Evolutionary conservation across 1,140 invertebrate species (phyloP).

Genomic region (Cyclina sinensis): DNA sequence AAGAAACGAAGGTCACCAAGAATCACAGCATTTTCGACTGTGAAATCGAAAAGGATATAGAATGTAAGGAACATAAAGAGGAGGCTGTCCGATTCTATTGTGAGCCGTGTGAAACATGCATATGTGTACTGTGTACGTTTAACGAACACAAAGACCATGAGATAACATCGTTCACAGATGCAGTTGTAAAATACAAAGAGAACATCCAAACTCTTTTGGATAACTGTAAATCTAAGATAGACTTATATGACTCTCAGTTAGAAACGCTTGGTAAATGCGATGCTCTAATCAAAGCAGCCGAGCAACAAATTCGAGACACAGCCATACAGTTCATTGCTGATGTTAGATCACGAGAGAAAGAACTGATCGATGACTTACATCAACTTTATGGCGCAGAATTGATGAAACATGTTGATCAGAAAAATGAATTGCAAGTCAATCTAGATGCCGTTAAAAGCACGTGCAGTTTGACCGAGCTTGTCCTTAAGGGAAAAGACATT

Average conservation of each 20-base stretch:
- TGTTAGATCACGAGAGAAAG: slow-evolving; percentile 84
- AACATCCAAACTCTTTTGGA: slow-evolving; percentile 83
- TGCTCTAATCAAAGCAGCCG: slow-evolving; percentile 82
- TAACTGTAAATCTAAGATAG: slow-evolving; percentile 84
- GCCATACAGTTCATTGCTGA: slow-evolving; percentile 85
- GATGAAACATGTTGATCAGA: slow-evolving; percentile 84
- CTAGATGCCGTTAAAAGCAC: slow-evolving; percentile 86
- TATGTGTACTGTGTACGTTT: slow-evolving; percentile 87
- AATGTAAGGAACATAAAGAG: slow-evolving; percentile 86
- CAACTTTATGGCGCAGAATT: slow-evolving; percentile 84
- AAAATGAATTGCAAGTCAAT: slow-evolving; percentile 84
- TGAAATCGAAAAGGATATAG: slow-evolving; percentile 87
- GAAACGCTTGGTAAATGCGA: slow-evolving; percentile 82
- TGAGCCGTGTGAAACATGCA: slow-evolving; percentile 86
- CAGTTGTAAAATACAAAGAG: slow-evolving; percentile 86
- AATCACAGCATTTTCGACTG: slow-evolving; percentile 87
- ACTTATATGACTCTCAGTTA: slow-evolving; percentile 83
- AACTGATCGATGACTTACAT: slow-evolving; percentile 86
- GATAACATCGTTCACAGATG: slow-evolving; percentile 86
- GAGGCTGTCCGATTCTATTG: slow-evolving; percentile 87
- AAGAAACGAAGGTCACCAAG: slow-evolving; percentile 86
- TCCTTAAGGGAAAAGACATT: slow-evolving; percentile 87
- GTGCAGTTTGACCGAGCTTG: slow-evolving; percentile 86
- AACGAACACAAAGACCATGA: slow-evolving; percentile 87
- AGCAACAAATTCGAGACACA: slow-evolving; percentile 84